Evolutionary conservation across 2,797 vertebrate genomes (phyloP), one percentile per base, ranked within the genome.

Genomic region (Fratercula arctica): DNA sequence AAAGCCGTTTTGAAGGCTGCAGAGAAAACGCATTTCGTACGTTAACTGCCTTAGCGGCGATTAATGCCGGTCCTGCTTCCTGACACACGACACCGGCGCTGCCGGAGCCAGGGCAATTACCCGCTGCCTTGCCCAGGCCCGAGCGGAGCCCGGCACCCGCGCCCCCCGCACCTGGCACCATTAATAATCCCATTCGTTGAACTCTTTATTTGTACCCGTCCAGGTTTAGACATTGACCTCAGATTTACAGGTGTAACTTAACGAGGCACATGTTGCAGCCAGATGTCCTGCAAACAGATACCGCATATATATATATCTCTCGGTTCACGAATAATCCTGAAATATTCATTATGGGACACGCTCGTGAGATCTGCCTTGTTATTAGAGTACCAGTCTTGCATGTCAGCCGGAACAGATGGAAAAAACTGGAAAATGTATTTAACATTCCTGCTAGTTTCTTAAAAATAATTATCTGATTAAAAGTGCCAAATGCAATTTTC

Each of bases 371-470:
- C 77, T 53, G 91, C 72, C 35, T 85, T 54, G 64, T 89, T 93
- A 92, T 89, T 77, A 89, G 85, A 91, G 91, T 61, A 84, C 97
- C 79, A 39, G 92, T 70, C 90, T 94, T 88, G 93, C 90, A 84
- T 95, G 93, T 96, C 96, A 90, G 95, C 97, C 86, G 66, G 59
- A 95, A 95, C 97, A 98, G 98, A 97, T 98, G 98, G 97, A 94
- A 97, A 97, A 97, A 97, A 84, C 12, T 81, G 94, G 94, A 74
- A 95, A 92, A 96, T 95, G 96, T 84, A 97, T 69, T 96, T 90
- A 85, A 92, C 85, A 87, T 93, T 97, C 94, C 78, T 96, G 93
- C 82, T 92, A 45, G 64, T 92, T 93, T 66, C 94, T 88, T 88
- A 69, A 85, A 97, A 96, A 96, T 93, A 96, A 97, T 98, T 93